Percentiles rank a stretch among this genome's conserved stretches.
These are phyloP conservation scores for Tuberolachnus salignus DNA, from an alignment of 2,888 invertebrate species.

Conservation along the genomic window DNA sequence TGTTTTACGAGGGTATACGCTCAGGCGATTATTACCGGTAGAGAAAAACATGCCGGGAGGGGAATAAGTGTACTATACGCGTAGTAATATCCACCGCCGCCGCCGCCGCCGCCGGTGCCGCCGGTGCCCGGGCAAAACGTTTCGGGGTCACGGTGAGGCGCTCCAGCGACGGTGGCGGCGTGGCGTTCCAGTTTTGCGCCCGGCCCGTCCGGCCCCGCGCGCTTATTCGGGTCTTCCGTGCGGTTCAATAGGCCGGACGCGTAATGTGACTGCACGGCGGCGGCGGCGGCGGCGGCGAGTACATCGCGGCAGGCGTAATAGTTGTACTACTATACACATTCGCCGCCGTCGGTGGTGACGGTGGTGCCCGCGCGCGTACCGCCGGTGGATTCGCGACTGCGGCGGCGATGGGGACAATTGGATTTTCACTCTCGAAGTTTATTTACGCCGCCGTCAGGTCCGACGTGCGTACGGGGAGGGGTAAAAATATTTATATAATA, in stretches of 20 bases:
- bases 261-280: background rate
- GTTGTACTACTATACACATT: background rate
- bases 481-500: no score
- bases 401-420: slow-evolving; percentile 38
- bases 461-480: no score
- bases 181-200: slow-evolving; percentile 44
- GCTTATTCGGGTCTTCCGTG: slow-evolving; percentile 18
- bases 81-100: background rate
- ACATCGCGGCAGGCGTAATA: background rate
- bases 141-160: slow-evolving; percentile 50
- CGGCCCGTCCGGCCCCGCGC: background rate
- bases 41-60: background rate
- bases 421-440: slow-evolving; percentile 54
- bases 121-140: slow-evolving; percentile 45
- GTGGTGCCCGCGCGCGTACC: background rate
- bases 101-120: background rate
- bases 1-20: no score
- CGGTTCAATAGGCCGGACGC: slow-evolving; percentile 43
- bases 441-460: slow-evolving; percentile 37
- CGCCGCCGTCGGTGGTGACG: background rate
- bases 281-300: background rate
- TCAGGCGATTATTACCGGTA: no score
- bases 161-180: slow-evolving; percentile 41
- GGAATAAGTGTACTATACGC: background rate
- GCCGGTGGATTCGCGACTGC: background rate